phyloP scores from a whole-genome alignment of 2,797 vertebrate species.

The Cetoscarus ocellatus region DNA sequence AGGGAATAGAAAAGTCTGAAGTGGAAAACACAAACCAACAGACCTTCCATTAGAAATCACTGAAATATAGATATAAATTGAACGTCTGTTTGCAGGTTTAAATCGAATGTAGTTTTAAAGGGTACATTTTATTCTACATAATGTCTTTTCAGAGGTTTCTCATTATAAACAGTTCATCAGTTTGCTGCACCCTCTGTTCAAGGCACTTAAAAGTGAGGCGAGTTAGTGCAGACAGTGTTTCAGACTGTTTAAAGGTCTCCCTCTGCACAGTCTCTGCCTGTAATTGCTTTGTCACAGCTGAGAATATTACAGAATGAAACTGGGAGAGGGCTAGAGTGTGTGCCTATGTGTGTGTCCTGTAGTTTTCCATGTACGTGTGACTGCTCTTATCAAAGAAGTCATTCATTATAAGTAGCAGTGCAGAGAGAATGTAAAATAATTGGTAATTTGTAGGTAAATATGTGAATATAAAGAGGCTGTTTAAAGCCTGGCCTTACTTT shows the following conservation, averaged over 20 bases:
- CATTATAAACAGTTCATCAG: constrained; percentile 34
- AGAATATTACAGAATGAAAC: constrained; percentile 45
- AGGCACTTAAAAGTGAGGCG: constrained; percentile 20
- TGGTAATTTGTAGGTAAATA: constrained; percentile 14
- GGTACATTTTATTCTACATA: constrained; percentile 7
- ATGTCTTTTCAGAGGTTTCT: constrained; percentile 2
- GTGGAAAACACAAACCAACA: constrained; percentile 1
- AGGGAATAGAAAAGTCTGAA: not conserved
- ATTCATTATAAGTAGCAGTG: not conserved
- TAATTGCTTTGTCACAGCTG: constrained; percentile 59
- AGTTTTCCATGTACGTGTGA: not conserved
- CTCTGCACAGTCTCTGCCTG: constrained; percentile 41
- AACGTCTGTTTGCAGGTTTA: constrained; percentile 19
- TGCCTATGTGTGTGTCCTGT: constrained; percentile 8
- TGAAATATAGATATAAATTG: constrained; percentile 22
- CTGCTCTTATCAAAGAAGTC: no score
- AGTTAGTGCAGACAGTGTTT: constrained; percentile 44
- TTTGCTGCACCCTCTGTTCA: constrained; percentile 25
- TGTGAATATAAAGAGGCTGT: constrained; percentile 8
- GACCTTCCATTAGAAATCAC: not conserved
- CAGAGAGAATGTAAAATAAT: constrained; percentile 15
- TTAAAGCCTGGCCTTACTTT: constrained; percentile 27
- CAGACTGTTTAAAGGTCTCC: constrained; percentile 47
- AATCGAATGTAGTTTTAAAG: constrained; percentile 18
- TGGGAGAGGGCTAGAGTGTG: constrained; percentile 7